phyloP scores from a whole-genome alignment of 2,113 vertebrate genomes.

The Larimichthys crocea region DNA sequence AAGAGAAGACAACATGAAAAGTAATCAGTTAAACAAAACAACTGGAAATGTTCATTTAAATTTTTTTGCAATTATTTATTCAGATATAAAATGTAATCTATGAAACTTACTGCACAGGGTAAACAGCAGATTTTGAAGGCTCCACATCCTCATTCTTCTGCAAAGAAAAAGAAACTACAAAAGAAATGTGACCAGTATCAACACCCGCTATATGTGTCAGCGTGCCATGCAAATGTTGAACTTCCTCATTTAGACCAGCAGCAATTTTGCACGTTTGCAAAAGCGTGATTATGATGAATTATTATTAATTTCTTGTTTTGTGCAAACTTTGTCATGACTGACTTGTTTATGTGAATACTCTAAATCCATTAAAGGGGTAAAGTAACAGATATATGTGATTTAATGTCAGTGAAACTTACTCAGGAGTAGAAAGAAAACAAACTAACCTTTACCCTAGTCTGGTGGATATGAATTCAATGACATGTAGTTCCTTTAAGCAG shows the following conservation, averaged over 20 bases:
- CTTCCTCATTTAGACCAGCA: constrained; percentile 8
- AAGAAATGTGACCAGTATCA: fast-evolving
- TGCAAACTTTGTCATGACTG: not conserved
- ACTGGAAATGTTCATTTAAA: not conserved
- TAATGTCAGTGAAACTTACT: not conserved
- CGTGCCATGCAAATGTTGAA: fast-evolving
- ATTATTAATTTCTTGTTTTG: not conserved
- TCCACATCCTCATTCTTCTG: constrained; percentile 19
- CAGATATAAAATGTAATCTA: not conserved
- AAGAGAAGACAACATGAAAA: not conserved
- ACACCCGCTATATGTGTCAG: not conserved
- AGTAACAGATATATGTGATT: not conserved
- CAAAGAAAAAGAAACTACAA: constrained; percentile 20
- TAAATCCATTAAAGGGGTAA: not conserved
- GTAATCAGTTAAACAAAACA: not conserved
- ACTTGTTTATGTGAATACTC: too few relatives aligned
- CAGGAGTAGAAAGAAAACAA: not conserved
- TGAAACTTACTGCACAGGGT: constrained; percentile 49
- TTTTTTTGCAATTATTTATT: not conserved
- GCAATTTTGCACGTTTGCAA: too few relatives aligned
- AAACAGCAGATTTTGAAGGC: constrained; percentile 10
- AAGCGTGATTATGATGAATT: too few relatives aligned
- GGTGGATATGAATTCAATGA: not conserved
- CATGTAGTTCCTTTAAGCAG: not conserved
- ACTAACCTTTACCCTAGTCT: not conserved